Evolutionary conservation across 2,888 invertebrate genomes (phyloP).

Genomic region (Spilosoma lubricipeda): DNA sequence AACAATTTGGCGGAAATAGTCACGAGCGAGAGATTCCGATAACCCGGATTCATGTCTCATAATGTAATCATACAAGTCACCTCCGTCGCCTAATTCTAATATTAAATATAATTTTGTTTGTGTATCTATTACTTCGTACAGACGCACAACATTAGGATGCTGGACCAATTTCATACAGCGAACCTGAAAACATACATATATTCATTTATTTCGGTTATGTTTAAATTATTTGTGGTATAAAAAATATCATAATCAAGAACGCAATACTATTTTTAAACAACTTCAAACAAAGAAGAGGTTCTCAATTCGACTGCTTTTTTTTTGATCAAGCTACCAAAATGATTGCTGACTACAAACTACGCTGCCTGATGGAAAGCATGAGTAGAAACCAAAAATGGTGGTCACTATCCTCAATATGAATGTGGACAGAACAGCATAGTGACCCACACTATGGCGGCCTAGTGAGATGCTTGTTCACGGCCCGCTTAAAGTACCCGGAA

Average conservation of each 20-base stretch:
- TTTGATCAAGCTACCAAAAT: no score
- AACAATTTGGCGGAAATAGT: conserved; percentile 98
- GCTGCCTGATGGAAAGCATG: no score
- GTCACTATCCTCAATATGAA: no score
- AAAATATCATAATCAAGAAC: neutral
- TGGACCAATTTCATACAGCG: conserved; percentile 99
- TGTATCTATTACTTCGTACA: conserved; percentile 99
- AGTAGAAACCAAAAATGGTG: no score
- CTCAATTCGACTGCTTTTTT: no score
- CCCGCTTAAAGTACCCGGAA: no score
- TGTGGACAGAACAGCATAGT: no score
- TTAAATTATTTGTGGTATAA: neutral
- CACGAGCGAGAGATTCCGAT: conserved; percentile 92
- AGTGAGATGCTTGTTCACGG: no score
- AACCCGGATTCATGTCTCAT: conserved; percentile 97
- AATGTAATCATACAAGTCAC: conserved; percentile 99
- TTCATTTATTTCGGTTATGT: neutral
- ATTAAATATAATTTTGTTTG: conserved; percentile 98
- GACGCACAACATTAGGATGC: conserved; percentile 98
- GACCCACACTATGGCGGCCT: no score
- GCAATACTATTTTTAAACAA: neutral
- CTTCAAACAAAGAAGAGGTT: no score
- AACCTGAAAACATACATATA: conserved; percentile 84
- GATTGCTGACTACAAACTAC: no score
- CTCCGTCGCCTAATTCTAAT: conserved; percentile 98